These are phyloP conservation scores for Drosophila burlai DNA, from an alignment of 1,140 invertebrate species.

Conservation along the genomic window DNA sequence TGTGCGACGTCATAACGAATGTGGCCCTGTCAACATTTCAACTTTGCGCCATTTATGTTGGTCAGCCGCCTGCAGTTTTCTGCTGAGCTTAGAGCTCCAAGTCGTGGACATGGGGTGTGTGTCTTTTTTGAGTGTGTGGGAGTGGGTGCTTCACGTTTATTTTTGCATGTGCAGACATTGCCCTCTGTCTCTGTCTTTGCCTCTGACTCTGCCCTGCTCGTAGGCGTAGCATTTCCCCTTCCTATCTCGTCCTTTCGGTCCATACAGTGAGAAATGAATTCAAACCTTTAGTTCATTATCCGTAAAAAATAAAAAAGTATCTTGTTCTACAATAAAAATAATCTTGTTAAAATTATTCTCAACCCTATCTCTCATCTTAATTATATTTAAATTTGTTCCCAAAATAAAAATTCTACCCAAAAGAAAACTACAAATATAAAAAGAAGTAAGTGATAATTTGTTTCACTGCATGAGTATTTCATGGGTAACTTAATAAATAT, in stretches of 20 bases:
- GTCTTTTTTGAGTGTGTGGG: conserved; percentile 16
- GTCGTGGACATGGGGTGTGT: conserved; percentile 50
- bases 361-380: fast-evolving
- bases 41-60: conserved; percentile 84
- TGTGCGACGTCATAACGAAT: conserved; percentile 78
- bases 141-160: conserved; percentile 67
- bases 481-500: conserved; percentile 65
- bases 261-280: conserved; percentile 1
- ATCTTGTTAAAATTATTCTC: not conserved
- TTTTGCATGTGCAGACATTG: conserved; percentile 74
- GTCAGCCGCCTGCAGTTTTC: conserved; percentile 71
- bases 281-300: not conserved
- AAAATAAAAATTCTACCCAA: not conserved
- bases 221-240: conserved; percentile 66
- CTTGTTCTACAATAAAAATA: not conserved
- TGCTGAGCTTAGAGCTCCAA: conserved; percentile 41
- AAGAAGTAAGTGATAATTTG: not conserved
- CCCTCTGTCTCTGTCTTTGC: conserved; percentile 41
- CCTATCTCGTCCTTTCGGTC: conserved; percentile 14
- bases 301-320: not conserved
- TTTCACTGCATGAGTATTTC: conserved; percentile 34
- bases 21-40: conserved; percentile 82
- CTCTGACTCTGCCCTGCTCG: conserved; percentile 47
- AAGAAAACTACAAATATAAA: not conserved
- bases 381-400: not conserved